Base-by-base conservation (phyloP, 2,888 invertebrate species). In the Heliconius hortense region DNA sequence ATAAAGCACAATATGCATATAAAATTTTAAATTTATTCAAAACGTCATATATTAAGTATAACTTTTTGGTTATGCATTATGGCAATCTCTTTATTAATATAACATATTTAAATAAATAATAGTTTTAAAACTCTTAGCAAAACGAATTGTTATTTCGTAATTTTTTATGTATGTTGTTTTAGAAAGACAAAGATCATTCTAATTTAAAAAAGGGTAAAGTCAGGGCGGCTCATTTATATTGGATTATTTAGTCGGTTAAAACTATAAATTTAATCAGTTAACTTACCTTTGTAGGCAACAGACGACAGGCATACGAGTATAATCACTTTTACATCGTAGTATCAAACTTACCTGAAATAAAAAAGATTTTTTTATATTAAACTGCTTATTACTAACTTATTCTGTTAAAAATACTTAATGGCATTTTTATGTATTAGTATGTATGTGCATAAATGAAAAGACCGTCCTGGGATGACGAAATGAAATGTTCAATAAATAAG, bases 291-390 rank as follows among this genome's bases (percentile, higher is more conserved):
- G 21, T n/a, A 64, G 35, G 31, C 64, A 64, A 35, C 31, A 1
- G 35, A n/a, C 21, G 10, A 8, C n/a, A 39, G n/a, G 15, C 15
- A 5, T 3, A n/a, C n/a, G n/a, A n/a, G n/a, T n/a, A 13, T 39
- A 7, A 43, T 5, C 15, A 66, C 15, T 4, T n/a, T 66, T 31
- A 31, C 63, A 31, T 31, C 21, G 31, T 21, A 35, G n/a, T 66
- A 24, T 43, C 24, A 66, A 11, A 76, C 75, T 76, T 76, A 76
- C 75, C 72, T 76, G 75, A 62, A 76, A 75, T n/a, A 24, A 56
- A 31, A 56, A 56, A 56, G 2, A 53, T 35, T 7, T 8, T 56
- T 13, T 64, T 39, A 53, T 15, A 31, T 53, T n/a, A 56, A 5
- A 28, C 7, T 48, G 48, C 48, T n/a, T 48, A 48, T 48, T 48